Evolutionary conservation across 2,113 vertebrate species (phyloP), one percentile per base, ranked within the genome.

Genomic region (Rhabdomys dilectus): DNA sequence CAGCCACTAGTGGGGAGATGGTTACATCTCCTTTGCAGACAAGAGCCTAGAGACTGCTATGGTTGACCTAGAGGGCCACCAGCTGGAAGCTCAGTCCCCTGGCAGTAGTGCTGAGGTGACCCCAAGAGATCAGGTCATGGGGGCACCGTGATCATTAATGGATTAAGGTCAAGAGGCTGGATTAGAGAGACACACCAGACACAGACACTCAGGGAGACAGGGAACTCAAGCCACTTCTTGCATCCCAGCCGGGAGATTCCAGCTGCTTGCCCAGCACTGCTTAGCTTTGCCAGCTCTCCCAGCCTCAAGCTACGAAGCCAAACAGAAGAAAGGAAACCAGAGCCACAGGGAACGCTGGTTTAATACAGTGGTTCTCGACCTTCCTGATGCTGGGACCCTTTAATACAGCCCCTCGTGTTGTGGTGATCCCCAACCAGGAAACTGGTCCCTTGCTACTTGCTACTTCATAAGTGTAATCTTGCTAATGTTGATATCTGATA

Each of bases 181-280:
- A 3, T 45, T 86, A 26, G 4, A 24, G n/a, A 11, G 29, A 81
- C 62, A 51, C 48, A 45, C 22, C 53, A 31, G 42, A 39, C 42
- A 21, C n/a, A 17, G 51, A 26, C 3, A 3, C 42, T 4, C 64
- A 31, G 88, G 53, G 31, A 75, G 1, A 24, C 22, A 45, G n/a
- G 10, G 21, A 17, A 3, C 1, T 16, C 1, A 12, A n/a, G 24
- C 26, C 16, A 3, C 39, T 17, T 5, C 64, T 26, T 22, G 56
- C 12, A 9, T 34, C 80, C 26, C 1, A 10, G 7, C 34, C 24
- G 7, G 0, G 3, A 13, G 13, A 56, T 26, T 29, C 12, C 5
- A 0, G 1, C 56, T 15, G 0, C 8, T 34, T 8, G 21, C 80
- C 77, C 42, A 2, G 34, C 11, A 34, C 12, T 3, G 2, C 26